Conservation (phyloP, 1,140 invertebrate species). For the Pogonus chalceus region DNA sequence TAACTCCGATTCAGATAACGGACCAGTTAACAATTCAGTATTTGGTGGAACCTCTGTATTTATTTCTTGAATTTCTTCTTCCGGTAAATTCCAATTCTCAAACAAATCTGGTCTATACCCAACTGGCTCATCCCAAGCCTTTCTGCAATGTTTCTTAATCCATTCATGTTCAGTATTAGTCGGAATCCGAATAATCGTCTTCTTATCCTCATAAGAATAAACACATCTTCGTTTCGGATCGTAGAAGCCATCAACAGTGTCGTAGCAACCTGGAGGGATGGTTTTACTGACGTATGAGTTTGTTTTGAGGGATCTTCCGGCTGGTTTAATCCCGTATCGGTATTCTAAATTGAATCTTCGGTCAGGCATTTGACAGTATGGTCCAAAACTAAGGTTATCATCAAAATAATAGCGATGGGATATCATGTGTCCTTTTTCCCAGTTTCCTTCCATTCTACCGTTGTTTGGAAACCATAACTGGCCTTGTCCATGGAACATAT, state of each 20-base stretch:
- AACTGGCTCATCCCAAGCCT: constrained; percentile 31
- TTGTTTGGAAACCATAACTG: constrained; percentile 38
- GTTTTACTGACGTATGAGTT: constrained; percentile 30
- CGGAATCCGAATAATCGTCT: constrained; percentile 28
- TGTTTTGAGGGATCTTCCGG: constrained; percentile 33
- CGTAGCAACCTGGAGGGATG: constrained; percentile 38
- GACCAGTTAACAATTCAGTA: too few species aligned
- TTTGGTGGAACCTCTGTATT: too few species aligned
- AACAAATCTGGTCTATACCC: constrained; percentile 40
- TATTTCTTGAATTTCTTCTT: too few species aligned
- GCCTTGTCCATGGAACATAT: constrained; percentile 43
- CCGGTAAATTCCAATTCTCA: constrained; percentile 41
- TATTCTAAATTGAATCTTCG: constrained; percentile 36
- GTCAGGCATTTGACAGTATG: constrained; percentile 42
- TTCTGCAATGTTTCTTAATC: constrained; percentile 44
- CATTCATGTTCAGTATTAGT: constrained; percentile 35
- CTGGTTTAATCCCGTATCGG: constrained; percentile 34
- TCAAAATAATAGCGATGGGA: constrained; percentile 34
- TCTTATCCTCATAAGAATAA: constrained; percentile 26
- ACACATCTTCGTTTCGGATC: constrained; percentile 36
- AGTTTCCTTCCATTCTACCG: constrained; percentile 36
- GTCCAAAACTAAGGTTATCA: constrained; percentile 26
- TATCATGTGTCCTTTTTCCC: constrained; percentile 35
- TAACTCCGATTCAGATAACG: too few species aligned
- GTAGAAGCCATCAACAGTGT: constrained; percentile 40